Evolutionary conservation across 2,888 invertebrate species (phyloP).

Genomic region (Salpingus planirostris): DNA sequence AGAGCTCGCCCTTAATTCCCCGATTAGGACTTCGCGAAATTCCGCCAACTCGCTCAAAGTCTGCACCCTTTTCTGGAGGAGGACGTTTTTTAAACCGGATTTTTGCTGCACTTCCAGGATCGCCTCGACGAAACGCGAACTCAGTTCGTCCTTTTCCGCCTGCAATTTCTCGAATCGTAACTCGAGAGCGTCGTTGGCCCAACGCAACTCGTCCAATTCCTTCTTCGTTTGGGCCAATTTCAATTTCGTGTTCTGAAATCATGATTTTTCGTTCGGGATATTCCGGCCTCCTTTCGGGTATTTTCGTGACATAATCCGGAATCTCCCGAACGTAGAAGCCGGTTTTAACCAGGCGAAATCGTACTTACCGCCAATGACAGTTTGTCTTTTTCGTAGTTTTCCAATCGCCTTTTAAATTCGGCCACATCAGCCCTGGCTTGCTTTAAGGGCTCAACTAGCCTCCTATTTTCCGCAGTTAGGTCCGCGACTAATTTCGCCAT

Average conservation of each 20-base stretch:
- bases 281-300: too few species aligned
- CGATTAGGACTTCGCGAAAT: constrained; percentile 59
- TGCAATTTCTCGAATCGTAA: constrained; percentile 64
- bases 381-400: constrained; percentile 82
- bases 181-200: constrained; percentile 61
- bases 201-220: constrained; percentile 51
- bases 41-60: constrained; percentile 58
- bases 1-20: constrained; percentile 40
- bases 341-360: too few species aligned
- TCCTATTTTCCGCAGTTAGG: constrained; percentile 63
- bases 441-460: constrained; percentile 62
- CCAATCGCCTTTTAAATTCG: constrained; percentile 65
- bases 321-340: too few species aligned
- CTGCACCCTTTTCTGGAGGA: constrained; percentile 67
- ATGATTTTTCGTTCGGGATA: too few species aligned
- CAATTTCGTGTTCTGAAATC: constrained; percentile 53
- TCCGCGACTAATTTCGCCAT: constrained; percentile 60
- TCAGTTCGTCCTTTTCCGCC: constrained; percentile 69
- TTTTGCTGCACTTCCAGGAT: constrained; percentile 84
- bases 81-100: constrained; percentile 69
- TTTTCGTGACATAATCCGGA: too few species aligned
- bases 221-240: constrained; percentile 42
- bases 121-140: constrained; percentile 69
- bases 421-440: constrained; percentile 60
- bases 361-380: constrained; percentile 39